Conservation (phyloP, 2,888 invertebrate species). For the Embidobia sp. region DNA sequence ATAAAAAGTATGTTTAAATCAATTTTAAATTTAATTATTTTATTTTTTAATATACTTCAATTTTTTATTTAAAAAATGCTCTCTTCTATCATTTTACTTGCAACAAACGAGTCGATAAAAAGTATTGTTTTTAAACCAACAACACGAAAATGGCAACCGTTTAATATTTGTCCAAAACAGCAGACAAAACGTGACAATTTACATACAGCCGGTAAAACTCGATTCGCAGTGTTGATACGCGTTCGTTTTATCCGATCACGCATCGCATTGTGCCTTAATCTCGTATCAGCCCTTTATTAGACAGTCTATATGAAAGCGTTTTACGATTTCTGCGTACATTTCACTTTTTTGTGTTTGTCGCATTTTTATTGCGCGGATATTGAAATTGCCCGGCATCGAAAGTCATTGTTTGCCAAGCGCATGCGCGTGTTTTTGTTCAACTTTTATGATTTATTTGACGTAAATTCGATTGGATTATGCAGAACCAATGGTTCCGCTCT, state of each 20-base stretch:
- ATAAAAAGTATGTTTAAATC: no score
- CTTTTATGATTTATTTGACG: conserved; percentile 9
- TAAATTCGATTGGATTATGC: neutral
- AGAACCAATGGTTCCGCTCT: neutral
- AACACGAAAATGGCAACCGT: no score
- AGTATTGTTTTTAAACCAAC: no score
- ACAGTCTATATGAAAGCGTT: neutral
- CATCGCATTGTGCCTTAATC: conserved; percentile 3
- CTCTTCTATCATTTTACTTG: no score
- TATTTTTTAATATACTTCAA: no score
- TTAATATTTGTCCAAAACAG: no score
- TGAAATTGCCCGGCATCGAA: neutral
- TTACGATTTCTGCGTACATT: neutral
- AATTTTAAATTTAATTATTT: no score
- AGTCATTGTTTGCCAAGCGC: conserved; percentile 3
- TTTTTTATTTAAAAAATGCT: no score
- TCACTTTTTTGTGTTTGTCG: neutral
- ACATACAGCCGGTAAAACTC: no score
- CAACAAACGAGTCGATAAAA: no score
- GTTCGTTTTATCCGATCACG: conserved; percentile 9
- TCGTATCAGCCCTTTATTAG: conserved; percentile 19
- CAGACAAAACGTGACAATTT: no score
- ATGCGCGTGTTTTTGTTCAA: neutral
- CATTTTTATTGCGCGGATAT: neutral
- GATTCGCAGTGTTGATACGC: no score